Evolutionary conservation across 2,113 vertebrate genomes (phyloP).

Genomic region (Aegypius monachus): DNA sequence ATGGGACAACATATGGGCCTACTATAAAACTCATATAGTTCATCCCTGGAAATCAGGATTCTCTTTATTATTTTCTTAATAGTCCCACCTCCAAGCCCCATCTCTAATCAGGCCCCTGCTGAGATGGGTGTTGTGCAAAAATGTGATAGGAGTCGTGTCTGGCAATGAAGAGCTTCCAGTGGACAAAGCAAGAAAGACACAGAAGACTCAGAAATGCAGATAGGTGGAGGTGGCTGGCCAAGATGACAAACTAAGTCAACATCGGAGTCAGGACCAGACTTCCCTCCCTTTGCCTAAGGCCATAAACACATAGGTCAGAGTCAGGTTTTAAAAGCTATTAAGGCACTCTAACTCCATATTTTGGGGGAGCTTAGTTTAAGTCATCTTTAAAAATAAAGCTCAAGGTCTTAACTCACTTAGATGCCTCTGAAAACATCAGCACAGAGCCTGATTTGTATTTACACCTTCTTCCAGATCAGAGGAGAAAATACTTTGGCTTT

Average conservation of each 20-base stretch:
- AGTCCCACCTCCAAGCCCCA: background rate
- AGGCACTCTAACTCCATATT: background rate
- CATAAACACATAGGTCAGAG: background rate
- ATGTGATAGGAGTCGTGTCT: background rate
- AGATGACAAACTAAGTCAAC: background rate
- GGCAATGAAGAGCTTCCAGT: background rate
- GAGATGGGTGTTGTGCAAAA: background rate
- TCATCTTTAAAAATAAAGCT: background rate
- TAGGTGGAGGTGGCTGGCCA: background rate
- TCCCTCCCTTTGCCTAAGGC: background rate
- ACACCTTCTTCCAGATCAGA: background rate
- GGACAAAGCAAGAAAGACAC: background rate
- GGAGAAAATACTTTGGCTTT: background rate
- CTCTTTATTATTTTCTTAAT: background rate
- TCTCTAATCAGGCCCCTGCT: background rate
- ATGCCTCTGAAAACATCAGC: background rate
- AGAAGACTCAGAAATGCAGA: background rate
- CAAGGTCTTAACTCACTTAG: background rate
- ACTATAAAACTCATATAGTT: background rate
- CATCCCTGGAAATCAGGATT: background rate
- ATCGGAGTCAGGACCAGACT: background rate
- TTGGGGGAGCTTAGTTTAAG: background rate
- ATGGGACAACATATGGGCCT: background rate
- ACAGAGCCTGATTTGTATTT: background rate
- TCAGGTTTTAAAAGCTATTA: background rate